phyloP scores from a whole-genome alignment of 1,140 invertebrate genomes.

The Ceratosolen solmsi region DNA sequence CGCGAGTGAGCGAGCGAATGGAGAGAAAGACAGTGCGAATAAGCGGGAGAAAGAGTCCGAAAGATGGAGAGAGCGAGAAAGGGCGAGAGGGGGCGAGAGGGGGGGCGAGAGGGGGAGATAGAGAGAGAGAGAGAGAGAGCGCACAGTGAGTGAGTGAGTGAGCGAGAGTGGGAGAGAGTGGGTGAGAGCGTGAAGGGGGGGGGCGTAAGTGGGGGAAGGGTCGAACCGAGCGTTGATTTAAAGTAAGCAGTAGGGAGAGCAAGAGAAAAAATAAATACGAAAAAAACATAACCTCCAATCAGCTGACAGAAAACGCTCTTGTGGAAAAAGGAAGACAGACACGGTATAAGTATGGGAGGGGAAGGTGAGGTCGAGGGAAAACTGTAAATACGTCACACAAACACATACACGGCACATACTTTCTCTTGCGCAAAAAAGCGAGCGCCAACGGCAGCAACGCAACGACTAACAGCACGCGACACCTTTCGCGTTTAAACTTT shows the following conservation, averaged over 20 bases:
- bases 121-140: background rate
- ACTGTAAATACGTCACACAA: slow-evolving; percentile 7
- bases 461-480: slow-evolving; percentile 11
- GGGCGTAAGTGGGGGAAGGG: background rate
- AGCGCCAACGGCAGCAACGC: background rate
- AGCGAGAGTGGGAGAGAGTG: background rate
- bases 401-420: background rate
- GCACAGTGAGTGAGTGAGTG: background rate
- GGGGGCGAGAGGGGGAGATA: background rate
- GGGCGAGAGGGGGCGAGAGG: background rate
- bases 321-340: background rate
- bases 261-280: slow-evolving; percentile 19
- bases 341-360: background rate
- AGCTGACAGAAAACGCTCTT: slow-evolving; percentile 36
- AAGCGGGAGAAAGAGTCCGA: background rate
- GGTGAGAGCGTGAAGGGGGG: no score
- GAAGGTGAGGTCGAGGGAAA: slow-evolving; percentile 2
- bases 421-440: slow-evolving; percentile 5
- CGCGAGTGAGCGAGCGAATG: background rate
- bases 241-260: background rate
- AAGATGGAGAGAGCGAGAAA: background rate
- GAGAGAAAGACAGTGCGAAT: background rate
- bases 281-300: slow-evolving; percentile 47
- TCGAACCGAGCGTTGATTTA: slow-evolving; percentile 4
- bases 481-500: slow-evolving; percentile 19